A percentile compares a stretch with the other conserved stretches of the same genome.
Conservation (phyloP, 1,140 invertebrate species). For the Lepidostoma basale region DNA sequence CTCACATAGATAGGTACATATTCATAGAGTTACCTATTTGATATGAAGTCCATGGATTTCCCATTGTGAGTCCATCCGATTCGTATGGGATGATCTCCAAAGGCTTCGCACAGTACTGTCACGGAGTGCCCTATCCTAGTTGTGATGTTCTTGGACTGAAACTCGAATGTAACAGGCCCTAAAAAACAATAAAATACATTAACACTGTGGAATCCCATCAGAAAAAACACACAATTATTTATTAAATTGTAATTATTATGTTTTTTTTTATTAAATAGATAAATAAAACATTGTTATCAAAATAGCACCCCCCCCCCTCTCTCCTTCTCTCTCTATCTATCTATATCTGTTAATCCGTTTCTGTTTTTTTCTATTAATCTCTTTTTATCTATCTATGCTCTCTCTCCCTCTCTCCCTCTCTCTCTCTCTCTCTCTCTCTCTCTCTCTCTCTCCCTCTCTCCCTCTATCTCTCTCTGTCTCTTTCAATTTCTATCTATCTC, state of each 20-base stretch:
- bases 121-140: constrained; percentile 72
- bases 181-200: constrained; percentile 44
- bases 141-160: constrained; percentile 70
- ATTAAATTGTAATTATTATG: background rate
- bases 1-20: background rate
- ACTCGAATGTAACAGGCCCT: constrained; percentile 82
- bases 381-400: too few species aligned
- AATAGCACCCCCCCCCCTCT: too few species aligned
- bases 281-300: background rate
- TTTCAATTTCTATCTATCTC: too few species aligned
- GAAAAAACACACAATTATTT: background rate
- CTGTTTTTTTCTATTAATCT: too few species aligned
- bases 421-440: too few species aligned
- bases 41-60: constrained; percentile 66
- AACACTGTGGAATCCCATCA: background rate
- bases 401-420: too few species aligned
- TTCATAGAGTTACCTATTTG: constrained; percentile 55
- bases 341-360: too few species aligned
- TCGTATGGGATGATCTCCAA: constrained; percentile 84
- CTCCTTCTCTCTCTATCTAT: too few species aligned
- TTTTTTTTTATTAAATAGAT: background rate
- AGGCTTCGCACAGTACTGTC: constrained; percentile 78
- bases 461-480: too few species aligned
- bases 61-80: constrained; percentile 78
- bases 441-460: too few species aligned